A percentile compares a stretch with the other conserved stretches of the same genome.
Conservation (phyloP, 92 coral and sea anemone genomes). For the Paragorgia papillata region DNA sequence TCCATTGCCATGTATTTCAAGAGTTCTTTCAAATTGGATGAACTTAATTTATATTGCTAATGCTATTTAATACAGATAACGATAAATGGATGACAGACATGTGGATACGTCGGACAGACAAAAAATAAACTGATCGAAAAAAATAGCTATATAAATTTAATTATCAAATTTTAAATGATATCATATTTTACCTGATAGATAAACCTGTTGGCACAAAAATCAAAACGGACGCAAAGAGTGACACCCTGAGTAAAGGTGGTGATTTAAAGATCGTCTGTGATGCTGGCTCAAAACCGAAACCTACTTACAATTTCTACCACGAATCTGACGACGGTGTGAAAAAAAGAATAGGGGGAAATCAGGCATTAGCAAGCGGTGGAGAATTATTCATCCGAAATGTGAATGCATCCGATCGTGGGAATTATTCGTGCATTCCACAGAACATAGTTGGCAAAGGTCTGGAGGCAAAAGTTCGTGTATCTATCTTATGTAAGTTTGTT, state of each 20-base stretch:
- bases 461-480: conserved; percentile 56
- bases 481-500: conserved; percentile 80
- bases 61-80: too few species aligned
- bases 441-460: conserved; percentile 69
- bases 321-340: conserved; percentile 28
- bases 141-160: too few species aligned
- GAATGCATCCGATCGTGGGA: conserved; percentile 65
- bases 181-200: not conserved
- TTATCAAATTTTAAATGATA: too few species aligned
- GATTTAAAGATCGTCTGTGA: conserved; percentile 62
- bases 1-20: too few species aligned
- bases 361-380: conserved; percentile 65
- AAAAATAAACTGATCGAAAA: too few species aligned
- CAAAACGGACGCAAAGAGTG: conserved; percentile 37
- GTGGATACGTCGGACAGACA: too few species aligned
- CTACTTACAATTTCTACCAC: conserved; percentile 70
- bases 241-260: conserved; percentile 51
- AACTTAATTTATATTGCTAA: too few species aligned
- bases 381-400: conserved; percentile 53
- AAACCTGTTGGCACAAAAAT: conserved; percentile 28
- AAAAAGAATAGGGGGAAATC: conserved; percentile 35
- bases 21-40: too few species aligned
- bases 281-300: conserved; percentile 77
- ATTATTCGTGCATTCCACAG: conserved; percentile 76
- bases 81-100: too few species aligned